These are phyloP conservation scores for Ammospiza nelsoni DNA, from an alignment of 2,113 vertebrate genomes.

Conservation along the genomic window DNA sequence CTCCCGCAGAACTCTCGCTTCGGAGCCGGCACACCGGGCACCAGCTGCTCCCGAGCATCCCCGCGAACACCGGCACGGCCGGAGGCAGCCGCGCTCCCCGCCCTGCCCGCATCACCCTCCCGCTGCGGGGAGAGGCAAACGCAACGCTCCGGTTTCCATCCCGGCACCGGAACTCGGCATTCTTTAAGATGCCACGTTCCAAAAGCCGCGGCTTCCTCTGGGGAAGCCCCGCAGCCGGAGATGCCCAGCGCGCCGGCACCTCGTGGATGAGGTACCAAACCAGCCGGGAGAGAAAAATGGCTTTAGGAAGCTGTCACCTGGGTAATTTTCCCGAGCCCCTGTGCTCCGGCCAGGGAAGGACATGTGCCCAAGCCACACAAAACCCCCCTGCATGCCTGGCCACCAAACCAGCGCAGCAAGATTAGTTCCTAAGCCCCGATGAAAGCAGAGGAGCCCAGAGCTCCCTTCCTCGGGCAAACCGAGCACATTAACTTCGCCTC, in stretches of 20 bases:
- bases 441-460: not conserved
- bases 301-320: not conserved
- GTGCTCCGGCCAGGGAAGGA: not conserved
- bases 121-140: rapidly evolving
- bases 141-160: rapidly evolving
- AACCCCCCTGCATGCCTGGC: not conserved
- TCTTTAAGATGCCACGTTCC: rapidly evolving
- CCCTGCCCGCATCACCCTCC: not conserved
- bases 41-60: not conserved
- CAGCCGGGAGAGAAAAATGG: rapidly evolving
- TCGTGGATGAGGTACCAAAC: not conserved
- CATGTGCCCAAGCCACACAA: not conserved
- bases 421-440: not conserved
- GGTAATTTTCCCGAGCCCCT: rapidly evolving
- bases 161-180: rapidly evolving
- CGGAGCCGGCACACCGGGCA: rapidly evolving
- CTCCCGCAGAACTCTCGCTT: not conserved
- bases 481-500: rapidly evolving
- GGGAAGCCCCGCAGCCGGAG: not conserved
- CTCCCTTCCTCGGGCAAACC: not conserved
- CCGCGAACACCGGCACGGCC: not conserved
- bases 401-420: not conserved
- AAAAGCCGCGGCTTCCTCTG: not conserved
- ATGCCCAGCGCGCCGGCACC: not conserved
- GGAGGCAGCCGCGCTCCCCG: not conserved